These are phyloP conservation scores for Callaeas wilsoni DNA, from an alignment of 2,113 vertebrate genomes.

Conservation along the genomic window DNA sequence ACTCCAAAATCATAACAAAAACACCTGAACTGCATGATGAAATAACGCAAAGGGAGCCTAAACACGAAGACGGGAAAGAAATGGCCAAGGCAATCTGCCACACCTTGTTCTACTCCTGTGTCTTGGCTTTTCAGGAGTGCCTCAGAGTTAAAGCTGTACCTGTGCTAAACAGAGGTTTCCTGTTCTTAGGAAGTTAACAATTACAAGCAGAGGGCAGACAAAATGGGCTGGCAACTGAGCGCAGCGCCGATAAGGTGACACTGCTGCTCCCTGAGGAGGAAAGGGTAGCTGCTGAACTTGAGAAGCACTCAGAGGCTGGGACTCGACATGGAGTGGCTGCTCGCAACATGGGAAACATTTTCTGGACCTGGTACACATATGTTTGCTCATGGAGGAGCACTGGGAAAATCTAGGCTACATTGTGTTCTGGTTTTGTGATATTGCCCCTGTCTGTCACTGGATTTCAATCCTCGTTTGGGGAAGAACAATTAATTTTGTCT, in stretches of 20 bases:
- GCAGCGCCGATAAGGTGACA: not conserved
- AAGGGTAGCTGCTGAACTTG: not conserved
- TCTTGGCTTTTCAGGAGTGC: not conserved
- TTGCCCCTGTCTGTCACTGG: not conserved
- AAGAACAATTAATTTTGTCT: not conserved
- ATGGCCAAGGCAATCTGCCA: not conserved
- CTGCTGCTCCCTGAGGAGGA: not conserved
- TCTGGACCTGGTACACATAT: not conserved
- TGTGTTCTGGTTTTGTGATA: not conserved
- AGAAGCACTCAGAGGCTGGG: not conserved
- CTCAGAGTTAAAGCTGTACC: conserved; percentile 52
- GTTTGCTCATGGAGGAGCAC: not conserved
- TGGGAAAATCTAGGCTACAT: rapidly evolving
- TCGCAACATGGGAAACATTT: not conserved
- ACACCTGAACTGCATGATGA: not conserved
- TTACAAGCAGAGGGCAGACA: conserved; percentile 53
- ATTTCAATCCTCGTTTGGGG: not conserved
- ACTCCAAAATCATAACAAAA: not conserved
- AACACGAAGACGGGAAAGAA: not conserved
- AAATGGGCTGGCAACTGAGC: not conserved
- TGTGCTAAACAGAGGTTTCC: conserved; percentile 42
- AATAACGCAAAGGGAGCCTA: not conserved
- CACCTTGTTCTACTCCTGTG: not conserved
- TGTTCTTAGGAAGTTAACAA: conserved; percentile 68
- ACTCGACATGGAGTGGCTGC: not conserved